These are phyloP conservation scores for Archivesica marissinica DNA, from an alignment of 1,140 invertebrate species.

Conservation along the genomic window DNA sequence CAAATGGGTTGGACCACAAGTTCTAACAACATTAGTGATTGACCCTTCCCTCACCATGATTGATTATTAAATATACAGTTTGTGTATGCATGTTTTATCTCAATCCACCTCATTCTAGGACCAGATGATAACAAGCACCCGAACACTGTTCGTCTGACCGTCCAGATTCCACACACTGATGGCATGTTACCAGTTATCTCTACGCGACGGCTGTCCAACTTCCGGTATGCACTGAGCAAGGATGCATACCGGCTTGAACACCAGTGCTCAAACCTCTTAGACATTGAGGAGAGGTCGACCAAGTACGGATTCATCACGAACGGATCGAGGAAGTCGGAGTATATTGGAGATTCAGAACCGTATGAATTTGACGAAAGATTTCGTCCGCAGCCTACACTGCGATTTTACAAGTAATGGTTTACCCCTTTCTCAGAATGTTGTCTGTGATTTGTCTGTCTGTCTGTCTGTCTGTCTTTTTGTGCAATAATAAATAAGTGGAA, in stretches of 20 bases:
- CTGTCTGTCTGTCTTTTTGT: no score
- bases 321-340: constrained; percentile 72
- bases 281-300: constrained; percentile 70
- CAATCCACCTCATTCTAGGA: no score
- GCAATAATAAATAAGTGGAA: no score
- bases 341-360: constrained; percentile 79
- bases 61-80: no score
- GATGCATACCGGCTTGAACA: constrained; percentile 81
- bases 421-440: no score
- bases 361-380: constrained; percentile 80
- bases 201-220: constrained; percentile 82
- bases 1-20: no score
- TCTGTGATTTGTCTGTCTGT: no score
- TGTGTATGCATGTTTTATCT: no score
- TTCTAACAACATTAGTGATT: no score
- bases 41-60: no score
- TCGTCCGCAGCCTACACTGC: constrained; percentile 77
- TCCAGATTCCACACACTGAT: constrained; percentile 83
- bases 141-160: constrained; percentile 80
- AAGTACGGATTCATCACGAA: constrained; percentile 81
- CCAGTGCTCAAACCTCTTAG: constrained; percentile 83
- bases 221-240: constrained; percentile 81
- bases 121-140: constrained; percentile 77
- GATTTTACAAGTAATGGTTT: constrained; percentile 81
- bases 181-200: constrained; percentile 84